Conservation (phyloP, 2,797 vertebrate genomes). For the Staurois parvus region DNA sequence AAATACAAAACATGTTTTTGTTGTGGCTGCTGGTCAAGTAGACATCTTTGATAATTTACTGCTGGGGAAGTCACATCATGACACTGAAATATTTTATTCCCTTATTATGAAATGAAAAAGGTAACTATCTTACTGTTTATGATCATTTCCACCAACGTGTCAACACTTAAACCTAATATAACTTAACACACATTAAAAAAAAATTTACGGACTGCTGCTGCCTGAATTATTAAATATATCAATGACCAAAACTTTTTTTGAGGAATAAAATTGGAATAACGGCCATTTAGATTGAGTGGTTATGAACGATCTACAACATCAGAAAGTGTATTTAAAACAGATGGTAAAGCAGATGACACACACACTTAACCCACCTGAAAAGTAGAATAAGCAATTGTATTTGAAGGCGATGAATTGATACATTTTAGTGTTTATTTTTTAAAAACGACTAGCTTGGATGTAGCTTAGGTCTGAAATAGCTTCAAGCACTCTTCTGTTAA, state of each 20-base stretch:
- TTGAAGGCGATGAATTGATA: background rate
- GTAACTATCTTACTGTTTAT: too few species aligned
- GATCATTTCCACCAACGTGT: background rate
- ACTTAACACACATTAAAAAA: too few species aligned
- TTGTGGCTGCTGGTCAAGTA: background rate
- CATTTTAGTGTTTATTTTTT: background rate
- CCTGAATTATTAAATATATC: too few species aligned
- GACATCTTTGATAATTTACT: background rate
- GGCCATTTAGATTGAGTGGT: background rate
- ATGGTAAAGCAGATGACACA: background rate
- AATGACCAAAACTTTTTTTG: background rate
- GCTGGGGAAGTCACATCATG: background rate
- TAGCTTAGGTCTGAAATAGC: background rate
- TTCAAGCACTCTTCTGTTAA: slow-evolving; percentile 11
- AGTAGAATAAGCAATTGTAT: background rate
- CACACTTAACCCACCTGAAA: background rate
- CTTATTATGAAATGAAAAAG: background rate
- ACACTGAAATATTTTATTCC: background rate
- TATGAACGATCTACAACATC: background rate
- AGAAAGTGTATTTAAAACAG: too few species aligned
- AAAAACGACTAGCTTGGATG: background rate
- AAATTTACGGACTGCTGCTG: background rate
- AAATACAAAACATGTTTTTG: background rate
- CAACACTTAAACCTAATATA: too few species aligned
- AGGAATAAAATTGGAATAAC: background rate